Evolutionary conservation across 2,113 vertebrate genomes (phyloP).

Genomic region (Pelecanus crispus): DNA sequence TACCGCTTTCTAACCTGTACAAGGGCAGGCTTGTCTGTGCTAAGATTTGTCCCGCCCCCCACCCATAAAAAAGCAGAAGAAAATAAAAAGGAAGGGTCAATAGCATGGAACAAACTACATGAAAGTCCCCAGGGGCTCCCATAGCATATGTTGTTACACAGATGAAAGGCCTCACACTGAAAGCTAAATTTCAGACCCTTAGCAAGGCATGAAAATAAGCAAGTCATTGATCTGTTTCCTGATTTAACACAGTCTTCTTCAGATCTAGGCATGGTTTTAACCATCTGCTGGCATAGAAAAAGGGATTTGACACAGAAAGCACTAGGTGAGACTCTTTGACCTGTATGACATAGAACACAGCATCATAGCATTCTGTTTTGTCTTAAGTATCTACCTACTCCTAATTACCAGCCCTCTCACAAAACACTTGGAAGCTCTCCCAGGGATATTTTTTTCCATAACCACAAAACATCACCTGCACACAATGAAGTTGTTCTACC

Average conservation of each 20-base stretch:
- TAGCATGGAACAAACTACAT: background rate
- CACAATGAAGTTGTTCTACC: rapidly evolving
- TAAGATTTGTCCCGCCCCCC: rapidly evolving
- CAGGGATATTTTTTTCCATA: rapidly evolving
- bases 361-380: background rate
- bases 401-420: background rate
- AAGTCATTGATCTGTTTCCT: background rate
- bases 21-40: background rate
- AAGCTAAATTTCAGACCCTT: background rate
- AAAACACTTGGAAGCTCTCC: background rate
- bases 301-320: background rate
- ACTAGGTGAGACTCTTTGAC: background rate
- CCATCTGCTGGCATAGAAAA: background rate
- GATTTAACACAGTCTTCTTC: background rate
- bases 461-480: background rate
- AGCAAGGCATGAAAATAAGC: background rate
- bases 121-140: background rate
- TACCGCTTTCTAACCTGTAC: background rate
- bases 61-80: background rate
- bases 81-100: background rate
- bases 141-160: background rate
- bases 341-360: rapidly evolving
- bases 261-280: rapidly evolving
- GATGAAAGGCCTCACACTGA: background rate
- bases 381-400: background rate